phyloP scores from a whole-genome alignment of 2,113 vertebrate genomes.

The Misgurnus anguillicaudatus region DNA sequence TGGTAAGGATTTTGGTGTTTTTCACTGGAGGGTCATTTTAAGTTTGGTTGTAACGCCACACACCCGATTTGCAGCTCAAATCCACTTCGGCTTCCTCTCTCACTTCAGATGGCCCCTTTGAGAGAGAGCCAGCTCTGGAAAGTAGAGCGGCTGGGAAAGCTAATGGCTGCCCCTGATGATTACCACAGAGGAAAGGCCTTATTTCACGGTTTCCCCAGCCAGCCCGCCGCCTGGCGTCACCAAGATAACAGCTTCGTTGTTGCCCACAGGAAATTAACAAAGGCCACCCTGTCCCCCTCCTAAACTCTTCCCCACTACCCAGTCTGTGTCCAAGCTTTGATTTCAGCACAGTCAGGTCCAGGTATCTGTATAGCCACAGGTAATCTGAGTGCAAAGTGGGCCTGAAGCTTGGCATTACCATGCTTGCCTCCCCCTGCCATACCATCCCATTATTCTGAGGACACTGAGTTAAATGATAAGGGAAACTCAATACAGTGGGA shows the following conservation, averaged over 20 bases:
- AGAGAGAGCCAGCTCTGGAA: constrained; percentile 72
- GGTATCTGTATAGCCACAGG: constrained; percentile 66
- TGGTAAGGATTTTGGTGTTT: background rate
- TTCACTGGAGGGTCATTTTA: background rate
- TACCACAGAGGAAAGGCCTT: constrained; percentile 64
- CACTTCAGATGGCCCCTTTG: constrained; percentile 58
- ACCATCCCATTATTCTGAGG: constrained; percentile 57
- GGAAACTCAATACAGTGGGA: constrained; percentile 65
- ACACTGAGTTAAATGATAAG: constrained; percentile 62
- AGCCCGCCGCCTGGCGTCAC: constrained; percentile 55
- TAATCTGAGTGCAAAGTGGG: constrained; percentile 59
- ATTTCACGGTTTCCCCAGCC: constrained; percentile 57
- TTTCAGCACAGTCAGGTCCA: constrained; percentile 67
- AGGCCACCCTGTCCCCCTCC: constrained; percentile 72
- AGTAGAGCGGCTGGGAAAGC: constrained; percentile 76
- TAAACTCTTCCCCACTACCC: constrained; percentile 46
- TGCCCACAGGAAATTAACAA: constrained; percentile 68
- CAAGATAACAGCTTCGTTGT: constrained; percentile 74
- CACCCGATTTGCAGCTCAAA: constrained; percentile 19
- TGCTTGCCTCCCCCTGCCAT: constrained; percentile 35
- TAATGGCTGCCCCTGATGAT: constrained; percentile 64
- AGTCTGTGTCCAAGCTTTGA: constrained; percentile 69
- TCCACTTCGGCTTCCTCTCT: constrained; percentile 43
- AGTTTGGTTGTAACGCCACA: constrained; percentile 8
- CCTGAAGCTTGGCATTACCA: constrained; percentile 50